Evolutionary conservation across 2,888 invertebrate genomes (phyloP), one percentile per base, ranked within the genome.

Genomic region (Philonicus albiceps): DNA sequence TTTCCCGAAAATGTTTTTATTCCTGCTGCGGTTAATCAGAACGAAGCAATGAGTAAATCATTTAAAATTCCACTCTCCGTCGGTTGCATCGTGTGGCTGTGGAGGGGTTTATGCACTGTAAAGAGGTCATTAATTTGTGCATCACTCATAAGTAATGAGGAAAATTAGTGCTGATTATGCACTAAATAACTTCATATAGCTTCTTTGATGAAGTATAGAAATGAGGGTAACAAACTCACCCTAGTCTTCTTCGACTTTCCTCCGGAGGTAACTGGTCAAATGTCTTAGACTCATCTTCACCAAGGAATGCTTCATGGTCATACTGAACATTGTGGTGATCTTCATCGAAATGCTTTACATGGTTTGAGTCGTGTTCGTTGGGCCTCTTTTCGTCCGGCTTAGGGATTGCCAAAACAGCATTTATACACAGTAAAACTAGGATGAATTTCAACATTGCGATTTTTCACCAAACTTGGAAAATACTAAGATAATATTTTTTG

Each of bases 231-330:
- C 34, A 78, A 31, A 89, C 91, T 91, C 92, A 96, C 94, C 96
- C 96, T 37, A 99, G 93, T 90, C 98, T 94, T 86, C 97, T 94
- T 90, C 96, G 96, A 92, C 98, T 98, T 91, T 99, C 99, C 92
- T 99, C 98, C 2, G 99, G 99, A 0, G 96, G 94, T 74, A 99
- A 93, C 89, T 98, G 96, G 91, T 99, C 98, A 91, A 99, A 99
- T 3, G 97, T 96, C 91, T 97, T 97, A 0, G 99, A 97, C 89
- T 95, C 95, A 88, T 98, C 97, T 91, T 98, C 97, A 0, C 99
- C 99, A 13, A 99, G 93, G 91, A 99, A 99, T 0, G 98, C 98
- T 91, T 99, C 99, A 91, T 99, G 99, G 91, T 99, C 99, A 91
- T 97, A 99, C 89, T 98, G 97, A 81, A 95, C 93, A 92, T 99